Base-by-base conservation (phyloP, 1,140 invertebrate genomes). In the Schlechtendalia chinensis region DNA sequence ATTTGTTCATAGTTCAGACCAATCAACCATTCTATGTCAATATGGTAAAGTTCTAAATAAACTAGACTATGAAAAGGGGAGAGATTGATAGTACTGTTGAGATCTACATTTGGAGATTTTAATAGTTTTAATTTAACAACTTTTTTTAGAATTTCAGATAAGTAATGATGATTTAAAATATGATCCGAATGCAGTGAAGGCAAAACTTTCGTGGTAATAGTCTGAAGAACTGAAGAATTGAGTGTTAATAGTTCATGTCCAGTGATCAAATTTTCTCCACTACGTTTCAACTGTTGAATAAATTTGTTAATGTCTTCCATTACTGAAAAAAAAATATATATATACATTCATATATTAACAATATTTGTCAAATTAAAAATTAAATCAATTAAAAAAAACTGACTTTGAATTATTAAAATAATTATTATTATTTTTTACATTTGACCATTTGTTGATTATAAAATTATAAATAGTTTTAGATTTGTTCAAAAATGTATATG, bases 81-180 rank as follows among this genome's bases (percentile, higher is more conserved):
- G 8, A 79, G 32, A 63, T 79, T 19, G 8, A 79, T 63, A 47
- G n/a, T 27, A 10, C 17, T 22, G 24, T 29, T 61, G 39, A 79
- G 58, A 63, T 79, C 56, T n/a, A 50, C 47, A 47, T 61, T 63
- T 12, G 45, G 19, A 11, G 56, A 63, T 8, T 63, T 45, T 0
- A 63, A 50, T 47, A 79, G 27, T 61, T 63, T 63, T 27, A 79
- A 59, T 27, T 79, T 79, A 0, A 17, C 17, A 14, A 50, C 11
- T 61, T 79, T 79, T 63, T 79, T 79, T n/a, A 79, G 8, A 14
- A 79, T 27, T 61, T 79, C 75, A 27, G 58, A 79, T 61, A 79
- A 79, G 19, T 79, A 79, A 14, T 79, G 75, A 61, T 79, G 75
- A 63, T 79, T 79, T 79, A 79, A 27, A 79, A 47, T 79, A 79